Base-by-base conservation (phyloP, 2,888 invertebrate species). In the Clivina fossor region DNA sequence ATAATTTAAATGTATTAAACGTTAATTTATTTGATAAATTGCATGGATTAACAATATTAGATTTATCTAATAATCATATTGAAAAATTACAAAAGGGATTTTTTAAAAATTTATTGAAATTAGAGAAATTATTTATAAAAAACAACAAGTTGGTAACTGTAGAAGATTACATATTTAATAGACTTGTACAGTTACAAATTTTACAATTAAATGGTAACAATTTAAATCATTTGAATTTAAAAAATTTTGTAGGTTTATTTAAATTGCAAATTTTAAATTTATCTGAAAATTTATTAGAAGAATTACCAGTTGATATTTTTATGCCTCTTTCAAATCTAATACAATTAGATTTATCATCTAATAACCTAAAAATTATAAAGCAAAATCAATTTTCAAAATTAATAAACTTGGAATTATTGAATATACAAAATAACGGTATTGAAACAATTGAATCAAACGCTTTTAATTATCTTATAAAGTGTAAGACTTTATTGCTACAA, bases 151-250 rank as follows among this genome's bases (percentile, higher is more conserved):
- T 47, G 15, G 22, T 33, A 9, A 11, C 15, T 20, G n/a, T 47
- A 13, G 20, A 19, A 33, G 15, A 47, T 22, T 33, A 47, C 15
- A 33, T 11, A 32, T 47, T 47, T 35, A 22, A 13, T 4, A 18
- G 9, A 3, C 13, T 47, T 8, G 33, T 15, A 22, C 19, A 47
- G 8, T 35, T 47, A 33, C 32, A 32, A 32, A 13, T 13, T 3
- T 15, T 47, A 47, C 32, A 47, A 32, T 20, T 47, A 47, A 47
- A 19, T 13, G 5, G 22, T 8, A 47, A 47, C 24, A 47, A 33
- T 33, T 33, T 47, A 13, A 20, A n/a, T 20, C 32, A 9, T 18
- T 22, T 47, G 33, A n/a, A 19, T 5, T 15, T 9, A 8, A 47
- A 47, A 47, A 7, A 20, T 11, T 47, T 47, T 33, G 13, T 22